Evolutionary conservation across 2,888 invertebrate species (phyloP), one percentile per base, ranked within the genome.

Genomic region (Xanthorhoe designata): DNA sequence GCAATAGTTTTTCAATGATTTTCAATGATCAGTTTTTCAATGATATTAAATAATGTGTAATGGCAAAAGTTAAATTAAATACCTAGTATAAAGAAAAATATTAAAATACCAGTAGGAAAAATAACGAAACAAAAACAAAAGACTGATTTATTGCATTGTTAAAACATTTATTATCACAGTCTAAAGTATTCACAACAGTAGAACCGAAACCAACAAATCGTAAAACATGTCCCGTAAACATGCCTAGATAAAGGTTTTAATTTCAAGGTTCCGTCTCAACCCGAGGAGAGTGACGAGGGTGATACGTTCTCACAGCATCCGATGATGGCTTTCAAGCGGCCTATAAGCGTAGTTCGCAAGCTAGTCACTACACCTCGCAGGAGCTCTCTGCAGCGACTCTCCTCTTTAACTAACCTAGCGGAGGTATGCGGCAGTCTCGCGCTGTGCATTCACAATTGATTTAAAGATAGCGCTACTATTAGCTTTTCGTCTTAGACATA

Each of bases 311-410:
- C 85, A 72, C 85, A 86, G 77, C 89, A 88, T 79, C 84, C 89
- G 72, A 84, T 91, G 83, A 83, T 90, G 79, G 87, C 88, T 71
- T 82, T 94, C 79, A 87, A 87, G 81, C 83, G 88, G 84, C 94
- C 94, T 52, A 85, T 94, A 77, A 89, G 87, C 79, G 92, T 90
- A 84, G 92, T 94, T 79, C 91, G 94, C 85, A 93, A 92, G 87
- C 91, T 94, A 82, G 92, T 94, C 81, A 87, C 89, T 69, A 87
- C 91, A 72, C 93, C 91, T 72, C 90, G 92, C 79, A 89, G 91
- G 87, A 87, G 85, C 74, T 93, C 91, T 72, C 86, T 92, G 82
- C 93, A 94, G 77, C 87, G 91, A 76, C 89, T 92, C 74, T 91
- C 93, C 78, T 92, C 94, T 80, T 88, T 93, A 70, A 93, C 88